phyloP scores from a whole-genome alignment of 2,113 vertebrate species.

The Heteronetta atricapilla region DNA sequence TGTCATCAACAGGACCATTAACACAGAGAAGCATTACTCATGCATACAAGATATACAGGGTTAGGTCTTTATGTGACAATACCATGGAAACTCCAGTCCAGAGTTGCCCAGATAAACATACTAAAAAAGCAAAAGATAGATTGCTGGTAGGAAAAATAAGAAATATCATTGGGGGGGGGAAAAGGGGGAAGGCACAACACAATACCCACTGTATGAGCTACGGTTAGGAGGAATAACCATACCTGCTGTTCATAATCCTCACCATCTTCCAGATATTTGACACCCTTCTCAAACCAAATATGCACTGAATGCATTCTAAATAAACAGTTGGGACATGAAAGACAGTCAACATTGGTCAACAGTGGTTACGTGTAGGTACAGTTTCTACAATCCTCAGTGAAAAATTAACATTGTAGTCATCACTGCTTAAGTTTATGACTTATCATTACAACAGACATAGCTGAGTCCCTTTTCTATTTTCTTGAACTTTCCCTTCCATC shows the following conservation, averaged over 20 bases:
- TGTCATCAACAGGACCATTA: neutral
- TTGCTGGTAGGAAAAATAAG: neutral
- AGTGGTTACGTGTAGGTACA: neutral
- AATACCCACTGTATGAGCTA: neutral
- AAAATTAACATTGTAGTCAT: neutral
- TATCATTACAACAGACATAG: no score
- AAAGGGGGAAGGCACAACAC: no score
- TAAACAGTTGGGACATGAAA: neutral
- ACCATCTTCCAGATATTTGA: neutral
- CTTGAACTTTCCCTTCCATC: neutral
- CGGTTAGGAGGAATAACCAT: accelerated
- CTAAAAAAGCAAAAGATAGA: neutral
- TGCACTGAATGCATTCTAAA: neutral
- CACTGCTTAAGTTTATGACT: neutral
- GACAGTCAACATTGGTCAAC: neutral
- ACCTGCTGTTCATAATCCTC: neutral
- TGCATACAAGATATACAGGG: neutral
- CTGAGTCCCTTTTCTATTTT: neutral
- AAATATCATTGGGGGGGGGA: neutral
- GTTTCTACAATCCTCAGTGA: neutral
- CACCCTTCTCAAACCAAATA: neutral
- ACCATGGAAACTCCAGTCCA: neutral
- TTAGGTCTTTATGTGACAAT: neutral
- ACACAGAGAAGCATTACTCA: neutral
- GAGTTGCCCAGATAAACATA: neutral